Conservation (phyloP, 2,113 vertebrate species). For the Himantopus leucocephalus region DNA sequence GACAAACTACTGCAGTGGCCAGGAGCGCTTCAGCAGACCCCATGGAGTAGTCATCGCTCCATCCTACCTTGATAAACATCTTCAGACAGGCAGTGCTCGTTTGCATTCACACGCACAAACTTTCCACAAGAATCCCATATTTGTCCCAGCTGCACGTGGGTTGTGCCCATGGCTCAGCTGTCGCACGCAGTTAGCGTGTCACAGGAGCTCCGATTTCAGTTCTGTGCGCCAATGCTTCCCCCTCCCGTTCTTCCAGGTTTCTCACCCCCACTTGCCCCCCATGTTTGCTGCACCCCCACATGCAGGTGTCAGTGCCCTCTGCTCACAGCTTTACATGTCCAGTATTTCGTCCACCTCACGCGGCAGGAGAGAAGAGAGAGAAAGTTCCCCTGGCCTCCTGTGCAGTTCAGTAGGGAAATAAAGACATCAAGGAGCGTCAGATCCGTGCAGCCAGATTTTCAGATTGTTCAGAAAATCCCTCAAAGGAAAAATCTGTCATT, state of each 20-base stretch:
- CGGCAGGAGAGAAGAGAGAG: neutral
- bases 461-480: neutral
- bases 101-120: neutral
- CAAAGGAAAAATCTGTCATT: neutral
- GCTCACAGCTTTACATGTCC: neutral
- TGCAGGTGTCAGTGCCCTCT: neutral
- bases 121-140: neutral
- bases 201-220: neutral
- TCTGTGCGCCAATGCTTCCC: neutral
- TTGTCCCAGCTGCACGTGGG: neutral
- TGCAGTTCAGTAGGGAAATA: neutral
- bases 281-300: too few species aligned
- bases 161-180: neutral
- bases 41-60: neutral
- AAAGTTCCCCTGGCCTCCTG: neutral
- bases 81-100: neutral
- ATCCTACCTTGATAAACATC: neutral
- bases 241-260: neutral
- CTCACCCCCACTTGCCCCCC: neutral
- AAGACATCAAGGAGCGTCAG: neutral
- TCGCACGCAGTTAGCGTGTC: accelerated
- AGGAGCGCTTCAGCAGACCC: neutral
- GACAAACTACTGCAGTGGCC: neutral
- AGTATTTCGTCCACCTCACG: neutral
- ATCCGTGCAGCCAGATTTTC: neutral